Evolutionary conservation across 1,140 invertebrate genomes (phyloP).

Genomic region (Sinonovacula constricta): DNA sequence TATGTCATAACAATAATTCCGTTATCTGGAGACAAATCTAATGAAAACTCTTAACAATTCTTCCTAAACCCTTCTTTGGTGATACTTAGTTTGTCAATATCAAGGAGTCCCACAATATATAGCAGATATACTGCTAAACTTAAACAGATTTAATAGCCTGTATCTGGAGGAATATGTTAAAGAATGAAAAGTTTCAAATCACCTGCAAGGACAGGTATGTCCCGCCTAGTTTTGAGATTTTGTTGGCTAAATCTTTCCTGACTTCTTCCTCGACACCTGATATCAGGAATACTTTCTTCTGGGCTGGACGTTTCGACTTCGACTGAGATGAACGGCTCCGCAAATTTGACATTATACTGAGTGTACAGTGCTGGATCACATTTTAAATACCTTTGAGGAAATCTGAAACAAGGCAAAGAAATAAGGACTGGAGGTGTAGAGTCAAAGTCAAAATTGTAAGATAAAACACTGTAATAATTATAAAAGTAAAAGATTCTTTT

Average conservation of each 20-base stretch:
- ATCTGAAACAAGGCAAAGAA: too few relatives aligned
- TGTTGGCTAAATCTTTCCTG: slow-evolving; percentile 44
- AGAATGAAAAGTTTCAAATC: not conserved
- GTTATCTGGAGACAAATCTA: not conserved
- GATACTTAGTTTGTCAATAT: not conserved
- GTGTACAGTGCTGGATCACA: too few relatives aligned
- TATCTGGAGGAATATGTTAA: not conserved
- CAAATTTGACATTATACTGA: too few relatives aligned
- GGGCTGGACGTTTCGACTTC: too few relatives aligned
- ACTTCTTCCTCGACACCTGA: slow-evolving; percentile 53
- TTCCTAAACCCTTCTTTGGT: not conserved
- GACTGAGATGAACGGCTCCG: too few relatives aligned
- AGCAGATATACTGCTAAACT: not conserved
- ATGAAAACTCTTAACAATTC: not conserved
- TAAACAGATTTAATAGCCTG: too few relatives aligned
- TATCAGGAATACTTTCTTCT: slow-evolving; percentile 53
- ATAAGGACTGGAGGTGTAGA: too few relatives aligned
- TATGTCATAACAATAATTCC: not conserved
- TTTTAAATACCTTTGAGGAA: too few relatives aligned
- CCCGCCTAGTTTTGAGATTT: slow-evolving; percentile 54
- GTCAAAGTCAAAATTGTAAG: too few relatives aligned
- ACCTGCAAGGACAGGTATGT: slow-evolving; percentile 56
- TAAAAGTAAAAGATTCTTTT: too few relatives aligned
- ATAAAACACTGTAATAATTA: too few relatives aligned
- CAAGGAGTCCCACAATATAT: not conserved